Base-by-base conservation (phyloP, 2,888 invertebrate species). In the Girardia tigrina region DNA sequence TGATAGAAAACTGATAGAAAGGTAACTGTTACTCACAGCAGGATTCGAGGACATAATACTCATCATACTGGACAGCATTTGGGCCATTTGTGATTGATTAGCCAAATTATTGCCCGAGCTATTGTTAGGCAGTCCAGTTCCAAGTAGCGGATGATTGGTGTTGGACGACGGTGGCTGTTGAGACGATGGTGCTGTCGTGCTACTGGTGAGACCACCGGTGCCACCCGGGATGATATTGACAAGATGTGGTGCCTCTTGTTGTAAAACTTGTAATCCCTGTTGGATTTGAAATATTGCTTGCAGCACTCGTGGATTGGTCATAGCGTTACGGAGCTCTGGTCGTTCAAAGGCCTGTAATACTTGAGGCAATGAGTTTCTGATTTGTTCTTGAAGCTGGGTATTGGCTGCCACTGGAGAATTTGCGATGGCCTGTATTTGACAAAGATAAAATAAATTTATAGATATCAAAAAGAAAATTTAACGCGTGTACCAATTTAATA, bases 281-380 rank as follows among this genome's bases (percentile, higher is more conserved):
- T 94, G 94, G 80, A 97, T 94, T 85, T 94, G 94, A 85, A 91
- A 88, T 78, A 97, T 88, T 73, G 95, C 95, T 83, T 91, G 90
- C 80, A 94, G 84, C 26, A 94, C 92, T 84, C 92, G 90, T n/a
- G 95, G 95, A 86, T 95, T 97, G 72, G 90, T 88, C 85, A 93
- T 87, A 86, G 94, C 88, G 82, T 90, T 89, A 79, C 83, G 83
- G 82, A 93, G 89, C 80, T 92, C 91, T 0, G 95, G 94, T 85
- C 92, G 93, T 83, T 91, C 91, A 87, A 95, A 88, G 86, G 86
- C 78, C 36, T 26, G n/a, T 28, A 73, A 28, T 20, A 77, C 27
- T 71, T 74, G 74, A 20, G 78, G 78, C 76, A 78, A 72, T 8
- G 74, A 36, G n/a, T 26, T 71, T 77, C 89, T 87, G 85, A 94